Conservation (phyloP, 2,113 vertebrate species). For the Muscicapa adusta region DNA sequence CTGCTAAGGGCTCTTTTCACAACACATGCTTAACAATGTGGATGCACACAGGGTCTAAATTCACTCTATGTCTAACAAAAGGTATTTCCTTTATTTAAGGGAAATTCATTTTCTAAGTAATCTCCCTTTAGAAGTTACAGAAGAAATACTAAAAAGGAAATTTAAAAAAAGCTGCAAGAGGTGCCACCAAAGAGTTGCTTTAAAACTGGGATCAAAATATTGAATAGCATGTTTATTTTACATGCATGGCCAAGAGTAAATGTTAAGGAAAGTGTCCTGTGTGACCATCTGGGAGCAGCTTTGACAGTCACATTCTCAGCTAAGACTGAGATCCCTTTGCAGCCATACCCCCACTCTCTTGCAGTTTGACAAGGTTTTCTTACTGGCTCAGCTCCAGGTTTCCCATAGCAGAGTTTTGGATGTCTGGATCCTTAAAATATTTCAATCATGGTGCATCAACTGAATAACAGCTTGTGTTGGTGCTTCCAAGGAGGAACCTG, state of each 20-base stretch:
- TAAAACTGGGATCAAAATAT: background rate
- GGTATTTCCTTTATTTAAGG: background rate
- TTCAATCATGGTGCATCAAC: background rate
- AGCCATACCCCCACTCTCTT: background rate
- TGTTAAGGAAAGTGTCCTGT: background rate
- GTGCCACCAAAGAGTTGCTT: background rate
- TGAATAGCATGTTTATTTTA: background rate
- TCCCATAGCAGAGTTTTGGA: background rate
- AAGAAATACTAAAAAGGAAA: background rate
- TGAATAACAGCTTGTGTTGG: background rate
- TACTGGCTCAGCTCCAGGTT: background rate
- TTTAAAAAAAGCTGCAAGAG: background rate
- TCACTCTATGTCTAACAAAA: background rate
- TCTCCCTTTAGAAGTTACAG: background rate
- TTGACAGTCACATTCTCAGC: background rate
- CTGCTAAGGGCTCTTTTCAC: constrained; percentile 35
- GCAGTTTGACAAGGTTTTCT: background rate
- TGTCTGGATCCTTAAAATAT: background rate
- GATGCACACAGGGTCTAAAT: background rate
- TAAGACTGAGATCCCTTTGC: background rate
- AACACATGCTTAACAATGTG: background rate
- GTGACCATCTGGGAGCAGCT: background rate
- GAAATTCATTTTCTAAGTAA: background rate
- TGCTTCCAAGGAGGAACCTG: background rate
- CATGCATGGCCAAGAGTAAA: background rate